phyloP scores from a whole-genome alignment of 2,888 invertebrate species.

The Spisula solida region DNA sequence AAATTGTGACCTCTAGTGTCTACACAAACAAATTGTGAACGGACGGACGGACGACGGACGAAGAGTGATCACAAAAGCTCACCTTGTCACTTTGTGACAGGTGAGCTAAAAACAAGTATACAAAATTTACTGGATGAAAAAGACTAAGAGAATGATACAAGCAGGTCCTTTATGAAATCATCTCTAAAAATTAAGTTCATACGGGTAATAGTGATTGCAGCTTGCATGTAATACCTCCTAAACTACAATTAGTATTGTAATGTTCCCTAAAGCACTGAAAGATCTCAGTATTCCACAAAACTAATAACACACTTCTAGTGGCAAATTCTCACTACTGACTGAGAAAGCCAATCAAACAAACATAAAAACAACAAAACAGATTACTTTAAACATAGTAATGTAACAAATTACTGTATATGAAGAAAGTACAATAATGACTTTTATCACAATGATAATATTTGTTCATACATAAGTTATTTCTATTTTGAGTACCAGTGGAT shows the following conservation, averaged over 20 bases:
- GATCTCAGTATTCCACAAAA: background rate
- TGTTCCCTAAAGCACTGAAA: background rate
- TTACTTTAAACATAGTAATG: slow-evolving; percentile 8
- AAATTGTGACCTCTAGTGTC: too few relatives aligned
- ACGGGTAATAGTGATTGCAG: background rate
- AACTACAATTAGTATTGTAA: background rate
- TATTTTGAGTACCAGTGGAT: background rate
- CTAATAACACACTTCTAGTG: slow-evolving; percentile 15
- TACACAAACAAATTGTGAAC: too few relatives aligned
- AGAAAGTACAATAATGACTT: background rate
- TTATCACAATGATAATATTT: slow-evolving; percentile 16
- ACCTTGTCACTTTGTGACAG: background rate
- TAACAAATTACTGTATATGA: background rate
- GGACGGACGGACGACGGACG: too few relatives aligned
- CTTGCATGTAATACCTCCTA: background rate
- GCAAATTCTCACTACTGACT: slow-evolving; percentile 7
- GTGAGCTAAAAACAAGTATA: background rate
- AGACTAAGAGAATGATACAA: too few relatives aligned
- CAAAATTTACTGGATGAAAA: too few relatives aligned
- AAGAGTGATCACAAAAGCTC: background rate
- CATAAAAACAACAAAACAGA: background rate
- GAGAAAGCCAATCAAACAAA: background rate
- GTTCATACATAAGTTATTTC: background rate
- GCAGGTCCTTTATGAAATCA: too few relatives aligned
- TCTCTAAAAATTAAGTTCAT: too few relatives aligned